These are phyloP conservation scores for Artibeus jamaicensis DNA, from an alignment of 2,797 vertebrate genomes.

Conservation along the genomic window DNA sequence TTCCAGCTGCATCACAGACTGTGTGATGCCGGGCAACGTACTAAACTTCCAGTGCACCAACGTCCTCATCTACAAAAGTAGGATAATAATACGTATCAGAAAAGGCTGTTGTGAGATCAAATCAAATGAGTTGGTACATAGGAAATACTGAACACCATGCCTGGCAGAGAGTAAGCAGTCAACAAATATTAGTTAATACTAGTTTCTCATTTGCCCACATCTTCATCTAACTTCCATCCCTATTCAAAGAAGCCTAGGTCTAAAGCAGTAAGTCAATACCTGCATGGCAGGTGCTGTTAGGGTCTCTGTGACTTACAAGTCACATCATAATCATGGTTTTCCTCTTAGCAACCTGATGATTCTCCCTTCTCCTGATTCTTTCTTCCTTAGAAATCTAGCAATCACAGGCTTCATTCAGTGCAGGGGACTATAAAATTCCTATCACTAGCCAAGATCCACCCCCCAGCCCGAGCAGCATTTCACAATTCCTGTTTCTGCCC, in stretches of 20 bases:
- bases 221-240: background rate
- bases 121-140: background rate
- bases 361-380: background rate
- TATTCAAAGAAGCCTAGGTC: background rate
- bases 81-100: background rate
- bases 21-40: background rate
- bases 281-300: background rate
- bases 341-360: background rate
- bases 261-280: background rate
- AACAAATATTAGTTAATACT: background rate
- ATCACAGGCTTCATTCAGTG: background rate
- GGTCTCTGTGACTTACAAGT: background rate
- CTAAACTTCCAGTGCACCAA: background rate
- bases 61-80: background rate
- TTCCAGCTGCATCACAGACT: background rate
- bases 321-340: background rate
- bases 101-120: background rate
- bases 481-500: slow-evolving; percentile 5
- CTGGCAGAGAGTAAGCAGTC: background rate
- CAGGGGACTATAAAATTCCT: background rate
- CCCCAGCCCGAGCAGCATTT: background rate
- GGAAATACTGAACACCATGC: background rate
- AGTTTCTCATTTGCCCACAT: background rate
- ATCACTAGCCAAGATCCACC: background rate
- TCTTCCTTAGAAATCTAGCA: slow-evolving; percentile 15